Conservation (phyloP, 2,797 vertebrate genomes). For the Clarias pachynema region DNA sequence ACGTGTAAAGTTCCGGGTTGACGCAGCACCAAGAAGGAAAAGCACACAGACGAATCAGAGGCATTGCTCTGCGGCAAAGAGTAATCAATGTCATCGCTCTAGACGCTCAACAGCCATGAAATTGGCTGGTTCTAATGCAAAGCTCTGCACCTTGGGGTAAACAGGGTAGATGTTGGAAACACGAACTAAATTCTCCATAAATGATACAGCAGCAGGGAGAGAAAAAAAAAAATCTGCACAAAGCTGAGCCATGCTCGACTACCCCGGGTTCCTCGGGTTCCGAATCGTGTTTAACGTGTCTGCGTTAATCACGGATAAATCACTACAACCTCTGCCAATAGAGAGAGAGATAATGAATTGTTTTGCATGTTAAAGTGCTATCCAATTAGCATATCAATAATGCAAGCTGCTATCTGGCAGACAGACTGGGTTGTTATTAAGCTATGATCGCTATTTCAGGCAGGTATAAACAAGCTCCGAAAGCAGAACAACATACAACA, state of each 20-base stretch:
- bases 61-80: constrained; percentile 29
- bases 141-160: constrained; percentile 33
- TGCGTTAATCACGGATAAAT: constrained; percentile 10
- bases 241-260: background rate
- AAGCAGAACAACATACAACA: background rate
- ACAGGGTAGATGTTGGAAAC: constrained; percentile 27
- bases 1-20: constrained; percentile 2
- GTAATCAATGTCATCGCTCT: constrained; percentile 46
- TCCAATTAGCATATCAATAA: constrained; percentile 9
- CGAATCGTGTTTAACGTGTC: background rate
- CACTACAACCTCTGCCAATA: constrained; percentile 26
- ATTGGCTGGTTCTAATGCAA: constrained; percentile 49
- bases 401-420: background rate
- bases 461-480: background rate
- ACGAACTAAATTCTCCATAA: constrained; percentile 28
- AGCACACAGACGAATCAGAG: constrained; percentile 20
- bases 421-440: background rate
- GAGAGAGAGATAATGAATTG: constrained; percentile 20
- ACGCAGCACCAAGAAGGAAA: constrained; percentile 16
- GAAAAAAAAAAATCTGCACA: background rate
- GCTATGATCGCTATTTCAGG: background rate
- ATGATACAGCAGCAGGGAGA: background rate
- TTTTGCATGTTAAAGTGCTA: constrained; percentile 25
- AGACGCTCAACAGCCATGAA: constrained; percentile 55
- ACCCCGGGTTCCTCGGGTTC: background rate